Base-by-base conservation (phyloP, 64 coral and sea anemone genomes). In the Porites lutea region DNA sequence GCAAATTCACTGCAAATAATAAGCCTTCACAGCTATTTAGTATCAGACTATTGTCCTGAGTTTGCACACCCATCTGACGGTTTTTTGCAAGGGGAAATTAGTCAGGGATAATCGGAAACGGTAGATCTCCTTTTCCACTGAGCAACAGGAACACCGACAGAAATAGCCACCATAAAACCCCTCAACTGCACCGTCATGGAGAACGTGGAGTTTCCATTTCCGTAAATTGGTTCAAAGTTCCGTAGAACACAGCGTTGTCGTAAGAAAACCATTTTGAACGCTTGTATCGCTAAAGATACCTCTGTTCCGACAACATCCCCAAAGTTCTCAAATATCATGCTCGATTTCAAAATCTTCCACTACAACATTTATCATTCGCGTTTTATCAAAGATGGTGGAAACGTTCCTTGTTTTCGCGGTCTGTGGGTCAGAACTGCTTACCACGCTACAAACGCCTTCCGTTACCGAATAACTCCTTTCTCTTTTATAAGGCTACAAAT, bases 201-300 rank as follows among this genome's bases (percentile, higher is more conserved):
- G 53, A 11, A 55, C 53, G 53, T 55, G 6, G 3, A 22, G 20
- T 69, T 15, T 19, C 20, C 8, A 12, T 44, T 49, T 74, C 13
- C 27, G 27, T 37, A 37, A 37, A 37, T 37, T 2, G 51, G 51
- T 46, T 92, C 91, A 92, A 13, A 92, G 91, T 48, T 92, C 91
- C 3, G 91, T 92, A 15, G 91, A 92, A 78, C 91, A 92, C 16
- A 92, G 64, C n/a, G 82, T 87, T 4, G 91, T 92, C 5, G 91
- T 92, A 12, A 92, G 74, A 22, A 77, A 87, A 11, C 91, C 91
- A 57, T 86, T 82, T 71, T 87, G 71, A 4, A 92, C 3, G 16
- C 74, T 74, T 21, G 91, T 92, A 13, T 92, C 91, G 52, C 44
- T 84, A 63, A 49, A 67, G 46, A 67, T 51, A 67, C 63, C 53